These are phyloP conservation scores for Liolophura sinensis DNA, from an alignment of 1,140 invertebrate species.

Conservation along the genomic window DNA sequence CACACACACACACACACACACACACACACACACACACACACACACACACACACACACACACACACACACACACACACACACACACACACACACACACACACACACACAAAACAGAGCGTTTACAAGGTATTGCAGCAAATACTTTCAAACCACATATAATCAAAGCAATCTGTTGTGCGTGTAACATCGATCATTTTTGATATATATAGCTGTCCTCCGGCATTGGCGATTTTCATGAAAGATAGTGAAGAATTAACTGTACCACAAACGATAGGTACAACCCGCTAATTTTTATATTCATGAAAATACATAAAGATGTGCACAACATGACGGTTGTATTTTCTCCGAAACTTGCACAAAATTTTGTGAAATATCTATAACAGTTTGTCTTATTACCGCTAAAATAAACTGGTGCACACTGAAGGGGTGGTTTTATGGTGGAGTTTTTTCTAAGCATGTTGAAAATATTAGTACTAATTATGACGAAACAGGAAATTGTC, in stretches of 20 bases:
- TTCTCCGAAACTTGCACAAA: too few species aligned
- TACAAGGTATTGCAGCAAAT: slow-evolving; percentile 8
- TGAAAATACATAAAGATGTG: too few species aligned
- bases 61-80: slow-evolving; percentile 8
- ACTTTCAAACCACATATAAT: slow-evolving; percentile 10
- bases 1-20: slow-evolving; percentile 7
- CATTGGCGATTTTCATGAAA: background rate
- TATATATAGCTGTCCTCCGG: background rate
- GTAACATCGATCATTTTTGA: background rate
- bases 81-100: slow-evolving; percentile 9
- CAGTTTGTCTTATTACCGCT: too few species aligned
- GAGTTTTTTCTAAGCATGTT: too few species aligned
- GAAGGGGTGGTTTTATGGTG: too few species aligned
- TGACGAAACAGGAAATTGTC: too few species aligned
- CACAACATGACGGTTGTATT: too few species aligned
- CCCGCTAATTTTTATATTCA: too few species aligned
- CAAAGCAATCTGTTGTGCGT: background rate
- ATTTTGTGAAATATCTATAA: too few species aligned
- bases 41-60: slow-evolving; percentile 6
- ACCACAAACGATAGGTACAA: background rate
- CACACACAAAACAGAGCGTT: background rate
- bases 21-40: slow-evolving; percentile 1
- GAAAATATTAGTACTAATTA: too few species aligned
- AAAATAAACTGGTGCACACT: too few species aligned
- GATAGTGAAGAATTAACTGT: background rate